Evolutionary conservation across 2,888 invertebrate species (phyloP).

Genomic region (Petrolisthes cinctipes): DNA sequence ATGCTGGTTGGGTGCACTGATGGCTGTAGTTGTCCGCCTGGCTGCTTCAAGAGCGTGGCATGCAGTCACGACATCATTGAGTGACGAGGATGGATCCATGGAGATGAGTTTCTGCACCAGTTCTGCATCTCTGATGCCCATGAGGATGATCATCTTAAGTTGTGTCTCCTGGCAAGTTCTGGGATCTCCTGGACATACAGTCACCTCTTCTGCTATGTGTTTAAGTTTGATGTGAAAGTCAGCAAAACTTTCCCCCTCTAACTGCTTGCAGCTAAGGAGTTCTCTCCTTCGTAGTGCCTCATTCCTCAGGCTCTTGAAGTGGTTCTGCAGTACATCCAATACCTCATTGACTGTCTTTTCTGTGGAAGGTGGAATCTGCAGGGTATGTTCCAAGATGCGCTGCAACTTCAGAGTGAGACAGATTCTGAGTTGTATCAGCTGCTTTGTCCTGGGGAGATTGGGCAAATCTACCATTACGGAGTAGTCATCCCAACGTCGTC

Average conservation of each 20-base stretch:
- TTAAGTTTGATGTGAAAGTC: neutral
- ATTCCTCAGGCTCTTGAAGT: no score
- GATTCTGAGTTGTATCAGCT: no score
- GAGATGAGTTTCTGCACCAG: constrained; percentile 15
- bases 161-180: neutral
- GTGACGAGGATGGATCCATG: neutral
- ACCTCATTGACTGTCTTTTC: no score
- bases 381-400: no score
- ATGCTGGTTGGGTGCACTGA: no score
- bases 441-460: no score
- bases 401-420: no score
- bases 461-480: constrained; percentile 7
- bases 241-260: neutral
- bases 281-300: neutral
- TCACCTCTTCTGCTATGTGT: constrained; percentile 16
- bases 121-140: constrained; percentile 7
- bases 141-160: constrained; percentile 3
- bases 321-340: no score
- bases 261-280: constrained; percentile 19
- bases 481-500: constrained; percentile 19
- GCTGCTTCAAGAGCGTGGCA: no score
- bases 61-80: no score
- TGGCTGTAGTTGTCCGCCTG: no score
- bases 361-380: no score
- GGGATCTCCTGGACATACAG: neutral